Evolutionary conservation across 2,113 vertebrate genomes (phyloP).

Genomic region (Bolborhynchus lineola): DNA sequence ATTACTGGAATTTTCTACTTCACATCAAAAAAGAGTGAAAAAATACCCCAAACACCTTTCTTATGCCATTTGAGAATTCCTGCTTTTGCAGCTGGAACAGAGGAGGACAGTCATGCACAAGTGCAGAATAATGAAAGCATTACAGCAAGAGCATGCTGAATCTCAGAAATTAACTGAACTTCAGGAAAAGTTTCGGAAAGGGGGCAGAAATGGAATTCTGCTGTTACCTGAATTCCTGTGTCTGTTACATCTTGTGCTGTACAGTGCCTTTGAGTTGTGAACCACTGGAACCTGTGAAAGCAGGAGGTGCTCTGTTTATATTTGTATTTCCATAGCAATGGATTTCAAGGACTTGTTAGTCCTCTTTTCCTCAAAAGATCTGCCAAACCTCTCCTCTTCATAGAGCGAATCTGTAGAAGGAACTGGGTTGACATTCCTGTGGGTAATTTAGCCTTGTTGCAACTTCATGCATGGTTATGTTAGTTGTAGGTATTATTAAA

Average conservation of each 20-base stretch:
- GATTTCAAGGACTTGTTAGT: neutral
- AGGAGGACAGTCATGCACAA: neutral
- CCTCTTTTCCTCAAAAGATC: neutral
- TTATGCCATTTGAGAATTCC: neutral
- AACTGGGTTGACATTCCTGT: neutral
- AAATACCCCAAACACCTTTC: neutral
- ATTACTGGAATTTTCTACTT: conserved; percentile 8
- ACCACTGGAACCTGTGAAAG: neutral
- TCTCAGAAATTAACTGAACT: neutral
- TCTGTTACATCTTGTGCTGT: neutral
- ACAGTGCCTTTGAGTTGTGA: neutral
- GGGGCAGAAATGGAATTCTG: neutral
- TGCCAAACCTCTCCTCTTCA: neutral
- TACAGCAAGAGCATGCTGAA: neutral
- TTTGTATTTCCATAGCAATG: conserved; percentile 22
- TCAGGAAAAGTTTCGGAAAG: neutral
- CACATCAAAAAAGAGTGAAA: neutral
- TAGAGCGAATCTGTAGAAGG: neutral
- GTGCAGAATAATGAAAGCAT: neutral
- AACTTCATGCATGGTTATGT: neutral
- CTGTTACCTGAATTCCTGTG: neutral
- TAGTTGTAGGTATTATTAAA: neutral
- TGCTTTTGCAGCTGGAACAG: neutral
- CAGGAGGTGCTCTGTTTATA: neutral
- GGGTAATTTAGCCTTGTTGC: neutral